A percentile compares a stretch with the other conserved stretches of the same genome.
These are phyloP conservation scores for Scaptomyza cyrtandrae DNA, from an alignment of 2,888 invertebrate species.

Conservation along the genomic window DNA sequence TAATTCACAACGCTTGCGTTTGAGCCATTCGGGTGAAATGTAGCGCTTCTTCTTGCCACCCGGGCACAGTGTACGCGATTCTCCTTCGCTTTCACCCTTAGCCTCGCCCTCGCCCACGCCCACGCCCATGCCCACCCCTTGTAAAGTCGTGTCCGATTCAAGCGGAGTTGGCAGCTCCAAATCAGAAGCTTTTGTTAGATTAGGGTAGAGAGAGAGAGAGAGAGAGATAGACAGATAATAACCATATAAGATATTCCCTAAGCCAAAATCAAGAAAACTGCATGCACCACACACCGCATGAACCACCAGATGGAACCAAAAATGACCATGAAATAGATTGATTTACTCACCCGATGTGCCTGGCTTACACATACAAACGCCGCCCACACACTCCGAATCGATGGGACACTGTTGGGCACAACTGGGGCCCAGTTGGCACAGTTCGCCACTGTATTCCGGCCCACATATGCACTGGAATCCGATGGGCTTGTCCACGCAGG, in stretches of 20 bases:
- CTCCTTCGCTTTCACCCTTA: not conserved
- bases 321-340: not conserved
- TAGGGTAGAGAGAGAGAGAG: constrained; percentile 5
- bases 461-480: constrained; percentile 89
- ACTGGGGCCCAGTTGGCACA: constrained; percentile 83
- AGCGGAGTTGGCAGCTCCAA: constrained; percentile 59
- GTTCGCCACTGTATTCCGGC: constrained; percentile 86
- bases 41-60: constrained; percentile 81
- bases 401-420: constrained; percentile 86
- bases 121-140: constrained; percentile 5
- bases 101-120: not conserved
- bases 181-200: constrained; percentile 60
- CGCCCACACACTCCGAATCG: constrained; percentile 88
- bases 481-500: constrained; percentile 87
- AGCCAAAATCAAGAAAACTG: constrained; percentile 20
- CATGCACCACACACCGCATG: constrained; percentile 53
- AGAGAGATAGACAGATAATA: constrained; percentile 9
- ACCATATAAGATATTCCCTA: constrained; percentile 2
- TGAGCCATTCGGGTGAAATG: constrained; percentile 83
- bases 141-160: constrained; percentile 37
- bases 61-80: constrained; percentile 46
- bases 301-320: constrained; percentile 33
- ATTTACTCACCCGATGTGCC: constrained; percentile 83
- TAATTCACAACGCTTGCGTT: constrained; percentile 83
- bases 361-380: constrained; percentile 84